Evolutionary conservation across 2,888 invertebrate species (phyloP).

Genomic region (Tachystola acroxantha): DNA sequence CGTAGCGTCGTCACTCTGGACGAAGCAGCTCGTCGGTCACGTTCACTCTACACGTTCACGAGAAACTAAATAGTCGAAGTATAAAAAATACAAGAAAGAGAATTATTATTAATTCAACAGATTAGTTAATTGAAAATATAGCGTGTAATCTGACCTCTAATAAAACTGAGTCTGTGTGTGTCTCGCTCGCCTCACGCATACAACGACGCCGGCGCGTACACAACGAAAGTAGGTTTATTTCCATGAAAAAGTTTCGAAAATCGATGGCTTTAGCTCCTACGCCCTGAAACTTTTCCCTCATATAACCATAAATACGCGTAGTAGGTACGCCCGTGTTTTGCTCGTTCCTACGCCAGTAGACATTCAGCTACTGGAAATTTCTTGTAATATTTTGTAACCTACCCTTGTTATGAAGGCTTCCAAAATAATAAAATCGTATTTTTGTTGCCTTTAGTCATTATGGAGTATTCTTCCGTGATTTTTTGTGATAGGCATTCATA

Average conservation of each 20-base stretch:
- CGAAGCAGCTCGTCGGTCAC: no score
- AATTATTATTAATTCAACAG: no score
- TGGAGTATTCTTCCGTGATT: no score
- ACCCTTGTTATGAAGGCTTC: constrained; percentile 31
- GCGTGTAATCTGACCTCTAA: constrained; percentile 50
- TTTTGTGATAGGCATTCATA: no score
- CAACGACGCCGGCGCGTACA: constrained; percentile 43
- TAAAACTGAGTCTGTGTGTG: constrained; percentile 38
- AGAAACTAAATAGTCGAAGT: no score
- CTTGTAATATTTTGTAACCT: constrained; percentile 48
- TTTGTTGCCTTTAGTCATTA: constrained; percentile 4
- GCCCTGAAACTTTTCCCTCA: constrained; percentile 73
- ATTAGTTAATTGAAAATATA: not conserved
- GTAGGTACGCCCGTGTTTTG: constrained; percentile 62
- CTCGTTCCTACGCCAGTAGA: constrained; percentile 42
- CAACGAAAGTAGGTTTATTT: constrained; percentile 77
- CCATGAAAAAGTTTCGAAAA: constrained; percentile 80
- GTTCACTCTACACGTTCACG: no score
- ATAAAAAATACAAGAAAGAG: no score
- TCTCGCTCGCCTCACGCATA: constrained; percentile 46
- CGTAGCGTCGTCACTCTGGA: no score
- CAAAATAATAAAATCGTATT: constrained; percentile 18
- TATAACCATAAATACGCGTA: constrained; percentile 72
- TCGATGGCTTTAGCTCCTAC: constrained; percentile 77
- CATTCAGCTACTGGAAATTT: constrained; percentile 43